These are phyloP conservation scores for Hypomecis punctinalis DNA, from an alignment of 2,888 invertebrate genomes.

Conservation along the genomic window DNA sequence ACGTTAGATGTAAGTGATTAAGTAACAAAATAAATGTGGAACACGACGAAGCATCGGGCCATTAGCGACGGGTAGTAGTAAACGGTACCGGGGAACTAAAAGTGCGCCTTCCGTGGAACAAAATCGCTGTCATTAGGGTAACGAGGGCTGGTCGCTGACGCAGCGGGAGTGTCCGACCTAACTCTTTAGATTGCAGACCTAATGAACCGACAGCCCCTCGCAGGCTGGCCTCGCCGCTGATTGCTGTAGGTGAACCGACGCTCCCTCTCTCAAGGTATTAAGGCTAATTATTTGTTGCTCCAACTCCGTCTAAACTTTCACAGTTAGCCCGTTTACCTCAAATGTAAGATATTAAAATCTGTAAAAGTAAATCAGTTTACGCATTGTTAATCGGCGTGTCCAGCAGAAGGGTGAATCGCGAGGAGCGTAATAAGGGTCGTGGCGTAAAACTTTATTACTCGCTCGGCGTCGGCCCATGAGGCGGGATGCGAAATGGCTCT, in stretches of 20 bases:
- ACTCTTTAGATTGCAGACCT: conserved; percentile 74
- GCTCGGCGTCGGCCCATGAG: conserved; percentile 65
- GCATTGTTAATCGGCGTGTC: conserved; percentile 74
- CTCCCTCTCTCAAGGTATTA: conserved; percentile 53
- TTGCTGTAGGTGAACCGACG: conserved; percentile 53
- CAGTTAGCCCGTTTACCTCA: conserved; percentile 42
- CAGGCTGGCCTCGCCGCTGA: conserved; percentile 58
- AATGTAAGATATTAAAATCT: conserved; percentile 35
- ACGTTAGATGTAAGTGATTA: conserved; percentile 59
- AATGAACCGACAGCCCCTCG: conserved; percentile 75
- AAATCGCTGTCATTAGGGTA: conserved; percentile 83
- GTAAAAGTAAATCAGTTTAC: conserved; percentile 70
- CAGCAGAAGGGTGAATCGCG: conserved; percentile 63
- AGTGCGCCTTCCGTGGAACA: conserved; percentile 73
- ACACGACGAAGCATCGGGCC: conserved; percentile 71
- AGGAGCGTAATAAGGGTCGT: conserved; percentile 71
- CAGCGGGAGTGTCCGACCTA: conserved; percentile 69
- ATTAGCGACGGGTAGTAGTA: conserved; percentile 77
- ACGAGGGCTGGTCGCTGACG: conserved; percentile 78
- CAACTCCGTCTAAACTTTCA: conserved; percentile 30
- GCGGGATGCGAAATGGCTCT: conserved; percentile 71
- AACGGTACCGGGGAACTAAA: conserved; percentile 75
- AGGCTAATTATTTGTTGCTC: conserved; percentile 49
- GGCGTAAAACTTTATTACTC: conserved; percentile 77
- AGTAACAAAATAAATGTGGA: conserved; percentile 68